These are phyloP conservation scores for Oophaga pumilio DNA, from an alignment of 2,113 vertebrate genomes.

Conservation along the genomic window DNA sequence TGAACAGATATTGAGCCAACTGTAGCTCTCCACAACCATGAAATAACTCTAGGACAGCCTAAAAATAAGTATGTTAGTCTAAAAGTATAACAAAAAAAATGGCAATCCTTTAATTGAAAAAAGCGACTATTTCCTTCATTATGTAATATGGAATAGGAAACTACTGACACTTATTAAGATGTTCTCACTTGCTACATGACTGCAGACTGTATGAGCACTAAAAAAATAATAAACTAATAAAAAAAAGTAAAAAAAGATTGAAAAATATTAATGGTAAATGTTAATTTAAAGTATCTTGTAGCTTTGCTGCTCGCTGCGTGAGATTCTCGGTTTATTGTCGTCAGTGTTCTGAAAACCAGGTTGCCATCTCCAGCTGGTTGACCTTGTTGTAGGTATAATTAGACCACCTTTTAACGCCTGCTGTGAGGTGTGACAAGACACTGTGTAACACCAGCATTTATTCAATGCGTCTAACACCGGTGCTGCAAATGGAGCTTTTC, in stretches of 20 bases:
- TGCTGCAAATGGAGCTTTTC: conserved; percentile 3
- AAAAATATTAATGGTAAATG: background rate
- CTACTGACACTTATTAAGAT: background rate
- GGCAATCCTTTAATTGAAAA: too few species aligned
- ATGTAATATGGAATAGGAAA: too few species aligned
- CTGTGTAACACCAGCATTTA: conserved; percentile 34
- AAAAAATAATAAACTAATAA: background rate
- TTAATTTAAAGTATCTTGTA: background rate
- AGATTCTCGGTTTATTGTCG: background rate
- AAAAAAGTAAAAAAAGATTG: background rate
- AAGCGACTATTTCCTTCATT: too few species aligned
- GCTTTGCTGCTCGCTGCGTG: background rate
- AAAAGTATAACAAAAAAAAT: too few species aligned
- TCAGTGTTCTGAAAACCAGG: conserved; percentile 33
- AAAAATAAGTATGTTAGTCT: too few species aligned
- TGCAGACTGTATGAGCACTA: too few species aligned
- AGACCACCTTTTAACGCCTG: conserved; percentile 30
- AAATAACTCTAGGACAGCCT: too few species aligned
- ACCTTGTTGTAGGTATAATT: conserved; percentile 46
- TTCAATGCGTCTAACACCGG: conserved; percentile 8
- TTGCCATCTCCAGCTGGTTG: conserved; percentile 34
- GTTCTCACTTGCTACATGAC: background rate
- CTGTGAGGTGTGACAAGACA: conserved; percentile 35
- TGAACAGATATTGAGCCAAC: too few species aligned
- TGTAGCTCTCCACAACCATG: too few species aligned